Conservation (phyloP, 2,113 vertebrate genomes). For the Hippopotamus amphibius region DNA sequence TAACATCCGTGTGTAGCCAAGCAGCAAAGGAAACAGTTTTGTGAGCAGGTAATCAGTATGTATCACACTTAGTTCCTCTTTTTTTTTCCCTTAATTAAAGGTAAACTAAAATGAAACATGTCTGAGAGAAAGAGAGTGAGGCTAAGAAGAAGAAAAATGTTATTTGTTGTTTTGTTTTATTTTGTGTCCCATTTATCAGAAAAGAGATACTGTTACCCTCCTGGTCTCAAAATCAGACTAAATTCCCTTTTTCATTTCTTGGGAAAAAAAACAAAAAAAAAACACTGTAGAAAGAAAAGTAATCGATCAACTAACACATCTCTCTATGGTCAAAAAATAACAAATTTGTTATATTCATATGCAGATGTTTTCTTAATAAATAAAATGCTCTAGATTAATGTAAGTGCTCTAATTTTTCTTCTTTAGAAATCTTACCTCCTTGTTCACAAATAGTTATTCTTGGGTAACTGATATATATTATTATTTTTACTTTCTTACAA, state of each 20-base stretch:
- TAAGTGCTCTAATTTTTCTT: not conserved
- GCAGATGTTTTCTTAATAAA: not conserved
- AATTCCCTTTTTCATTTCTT: not conserved
- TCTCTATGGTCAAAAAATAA: not conserved
- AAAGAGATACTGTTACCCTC: not conserved
- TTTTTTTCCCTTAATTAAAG: not conserved
- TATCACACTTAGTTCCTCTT: not conserved
- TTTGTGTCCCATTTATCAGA: not conserved
- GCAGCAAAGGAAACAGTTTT: not conserved
- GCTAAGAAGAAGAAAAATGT: not conserved
- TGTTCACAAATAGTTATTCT: not conserved
- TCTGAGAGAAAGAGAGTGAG: not conserved
- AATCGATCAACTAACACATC: not conserved
- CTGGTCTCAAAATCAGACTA: not conserved
- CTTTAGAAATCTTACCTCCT: not conserved
- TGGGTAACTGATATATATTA: not conserved
- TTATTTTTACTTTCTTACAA: not conserved
- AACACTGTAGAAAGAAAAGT: not conserved
- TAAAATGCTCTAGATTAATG: not conserved
- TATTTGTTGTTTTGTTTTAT: not conserved
- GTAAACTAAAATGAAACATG: not conserved
- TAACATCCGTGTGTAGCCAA: fast-evolving
- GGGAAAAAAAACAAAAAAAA: not conserved
- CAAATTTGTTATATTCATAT: not conserved
- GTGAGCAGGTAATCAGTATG: not conserved